phyloP scores from a whole-genome alignment of 2,888 invertebrate species.

The Dendrolimus pini region DNA sequence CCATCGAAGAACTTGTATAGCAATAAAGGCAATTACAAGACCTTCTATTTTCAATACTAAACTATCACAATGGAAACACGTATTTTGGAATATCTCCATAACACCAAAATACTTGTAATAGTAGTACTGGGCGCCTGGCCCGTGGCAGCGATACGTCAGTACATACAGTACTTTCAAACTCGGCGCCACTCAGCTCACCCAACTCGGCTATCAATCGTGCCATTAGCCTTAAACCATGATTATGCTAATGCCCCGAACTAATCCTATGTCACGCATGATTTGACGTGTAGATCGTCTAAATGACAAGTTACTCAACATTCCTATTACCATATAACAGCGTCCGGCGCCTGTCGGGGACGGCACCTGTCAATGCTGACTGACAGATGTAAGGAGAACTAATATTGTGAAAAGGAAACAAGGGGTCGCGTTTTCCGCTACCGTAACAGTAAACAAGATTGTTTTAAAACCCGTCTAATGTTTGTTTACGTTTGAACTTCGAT shows the following conservation, averaged over 20 bases:
- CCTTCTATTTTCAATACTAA: too few species aligned
- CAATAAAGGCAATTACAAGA: too few species aligned
- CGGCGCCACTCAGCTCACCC: not conserved
- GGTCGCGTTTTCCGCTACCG: not conserved
- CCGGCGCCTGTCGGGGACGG: not conserved
- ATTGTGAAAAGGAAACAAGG: not conserved
- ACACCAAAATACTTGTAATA: too few species aligned
- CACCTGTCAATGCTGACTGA: not conserved
- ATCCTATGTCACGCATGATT: not conserved
- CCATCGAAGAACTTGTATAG: too few species aligned
- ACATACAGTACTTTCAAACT: too few species aligned
- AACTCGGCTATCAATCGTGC: slow-evolving; percentile 1
- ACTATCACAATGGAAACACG: too few species aligned
- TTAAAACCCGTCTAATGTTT: not conserved
- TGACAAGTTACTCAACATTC: not conserved
- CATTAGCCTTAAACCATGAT: slow-evolving; percentile 1
- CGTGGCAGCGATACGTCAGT: too few species aligned
- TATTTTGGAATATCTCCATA: too few species aligned
- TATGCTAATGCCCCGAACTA: not conserved
- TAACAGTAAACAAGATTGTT: not conserved
- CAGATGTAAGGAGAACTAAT: not conserved
- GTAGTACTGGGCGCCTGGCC: too few species aligned
- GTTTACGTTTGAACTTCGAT: not conserved
- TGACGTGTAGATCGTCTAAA: not conserved
- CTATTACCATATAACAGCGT: not conserved